These are phyloP conservation scores for Cryptoprocta ferox DNA, from an alignment of 2,797 vertebrate species.

Conservation along the genomic window DNA sequence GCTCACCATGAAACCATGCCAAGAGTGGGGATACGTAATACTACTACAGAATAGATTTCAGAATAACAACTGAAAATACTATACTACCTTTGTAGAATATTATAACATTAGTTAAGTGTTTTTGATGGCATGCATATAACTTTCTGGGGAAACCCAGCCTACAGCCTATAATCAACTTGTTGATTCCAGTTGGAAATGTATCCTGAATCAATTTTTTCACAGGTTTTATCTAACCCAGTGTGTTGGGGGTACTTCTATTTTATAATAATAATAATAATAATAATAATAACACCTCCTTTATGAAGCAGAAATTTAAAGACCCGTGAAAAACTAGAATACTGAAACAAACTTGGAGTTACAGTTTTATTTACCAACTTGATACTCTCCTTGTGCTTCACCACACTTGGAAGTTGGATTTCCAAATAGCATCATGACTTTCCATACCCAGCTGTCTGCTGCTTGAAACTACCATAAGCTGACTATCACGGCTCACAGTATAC, in stretches of 20 bases:
- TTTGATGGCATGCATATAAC: background rate
- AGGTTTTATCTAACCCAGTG: background rate
- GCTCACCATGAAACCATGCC: background rate
- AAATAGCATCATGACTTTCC: constrained; percentile 74
- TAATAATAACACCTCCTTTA: background rate
- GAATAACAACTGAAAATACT: background rate
- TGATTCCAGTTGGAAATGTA: constrained; percentile 9
- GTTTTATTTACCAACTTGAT: constrained; percentile 40
- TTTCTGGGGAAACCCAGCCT: background rate
- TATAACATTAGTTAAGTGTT: background rate
- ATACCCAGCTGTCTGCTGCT: constrained; percentile 71
- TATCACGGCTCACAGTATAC: constrained; percentile 56
- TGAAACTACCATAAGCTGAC: constrained; percentile 66
- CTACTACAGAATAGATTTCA: background rate
- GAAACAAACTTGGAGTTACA: background rate
- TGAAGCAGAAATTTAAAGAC: background rate
- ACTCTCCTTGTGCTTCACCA: constrained; percentile 61
- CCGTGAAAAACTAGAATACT: background rate
- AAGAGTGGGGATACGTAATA: background rate
- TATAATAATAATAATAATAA: background rate
- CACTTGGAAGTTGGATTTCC: constrained; percentile 62
- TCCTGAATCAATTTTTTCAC: background rate
- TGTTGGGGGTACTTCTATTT: background rate
- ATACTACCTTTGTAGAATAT: background rate
- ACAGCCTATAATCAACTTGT: background rate